Base-by-base conservation (phyloP, 2,888 invertebrate species). In the Ditula angustiorana region DNA sequence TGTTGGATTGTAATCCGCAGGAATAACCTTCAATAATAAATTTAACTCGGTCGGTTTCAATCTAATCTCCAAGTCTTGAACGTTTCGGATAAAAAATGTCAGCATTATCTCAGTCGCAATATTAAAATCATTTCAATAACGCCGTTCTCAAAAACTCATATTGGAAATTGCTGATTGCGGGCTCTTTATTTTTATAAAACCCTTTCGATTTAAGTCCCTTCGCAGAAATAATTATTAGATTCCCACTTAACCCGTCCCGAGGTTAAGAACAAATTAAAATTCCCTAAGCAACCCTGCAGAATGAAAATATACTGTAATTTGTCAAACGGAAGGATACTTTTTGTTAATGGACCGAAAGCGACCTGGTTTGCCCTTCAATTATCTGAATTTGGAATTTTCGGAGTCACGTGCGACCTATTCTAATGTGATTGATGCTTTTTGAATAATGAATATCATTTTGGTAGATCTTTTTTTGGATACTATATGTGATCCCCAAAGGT, bases 251-350 rank as follows among this genome's bases (percentile, higher is more conserved):
- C 35, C 35, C 35, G 7, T 13, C 16, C 44, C 5, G 21, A 47
- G 47, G 49, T 62, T 62, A 49, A 49, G 49, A 56, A 30, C 50
- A 50, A 57, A 63, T 63, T 57, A 57, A 63, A 49, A 47, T 37
- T 24, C 23, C 5, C 21, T 2, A 0, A 16, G 1, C 19, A 4
- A 3, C 8, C 11, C 10, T 8, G 8, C 23, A n/a, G 16, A 37
- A 5, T 10, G 11, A 63, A 50, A 57, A 50, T 8, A 13, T 41
- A 21, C 50, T 49, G 37, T 57, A 50, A 50, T n/a, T 33, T 33
- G 13, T 30, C 21, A 16, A 16, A n/a, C 41, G 19, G 41, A 44
- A 57, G 41, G 50, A 16, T 19, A 30, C 50, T 63, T 62, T 57
- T 33, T 26, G 24, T 44, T 21, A 33, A 26, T 26, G 30, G 11